Conservation (phyloP, 2,888 invertebrate genomes). For the Tromatobia lineatoria region DNA sequence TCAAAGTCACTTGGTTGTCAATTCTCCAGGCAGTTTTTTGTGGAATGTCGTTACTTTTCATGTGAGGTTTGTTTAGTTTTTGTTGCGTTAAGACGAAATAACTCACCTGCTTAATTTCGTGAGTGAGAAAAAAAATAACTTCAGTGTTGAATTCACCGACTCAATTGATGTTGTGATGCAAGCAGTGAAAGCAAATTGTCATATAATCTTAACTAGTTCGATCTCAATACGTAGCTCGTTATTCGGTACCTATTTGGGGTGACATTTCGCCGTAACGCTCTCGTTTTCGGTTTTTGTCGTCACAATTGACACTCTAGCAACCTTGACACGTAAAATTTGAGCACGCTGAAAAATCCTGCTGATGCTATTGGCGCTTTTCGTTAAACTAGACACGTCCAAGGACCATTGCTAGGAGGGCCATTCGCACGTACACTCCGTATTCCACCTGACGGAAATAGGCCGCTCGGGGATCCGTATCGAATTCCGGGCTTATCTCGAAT, state of each 20-base stretch:
- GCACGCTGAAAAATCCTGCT: not conserved
- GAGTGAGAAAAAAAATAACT: no score
- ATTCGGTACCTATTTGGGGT: no score
- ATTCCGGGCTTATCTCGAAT: slow-evolving; percentile 97
- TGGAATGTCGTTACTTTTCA: slow-evolving; percentile 3
- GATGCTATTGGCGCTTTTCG: not conserved
- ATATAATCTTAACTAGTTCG: no score
- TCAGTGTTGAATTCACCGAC: no score
- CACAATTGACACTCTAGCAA: not conserved
- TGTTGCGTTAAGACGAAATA: no score
- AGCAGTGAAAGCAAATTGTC: no score
- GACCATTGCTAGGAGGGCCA: slow-evolving; percentile 98
- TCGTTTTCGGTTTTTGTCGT: not conserved
- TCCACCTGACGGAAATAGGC: slow-evolving; percentile 99
- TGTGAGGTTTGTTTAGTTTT: not conserved
- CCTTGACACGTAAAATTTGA: not conserved
- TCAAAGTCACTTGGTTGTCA: not conserved
- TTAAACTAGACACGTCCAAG: slow-evolving; percentile 87
- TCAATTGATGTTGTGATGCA: no score
- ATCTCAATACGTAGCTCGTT: no score
- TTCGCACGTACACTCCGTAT: slow-evolving; percentile 98
- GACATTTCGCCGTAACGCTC: not conserved
- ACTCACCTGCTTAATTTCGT: no score
- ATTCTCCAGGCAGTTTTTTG: not conserved
- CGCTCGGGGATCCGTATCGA: slow-evolving; percentile 98